Base-by-base conservation (phyloP, 2,797 vertebrate species). In the Mormyrops attenuatus region DNA sequence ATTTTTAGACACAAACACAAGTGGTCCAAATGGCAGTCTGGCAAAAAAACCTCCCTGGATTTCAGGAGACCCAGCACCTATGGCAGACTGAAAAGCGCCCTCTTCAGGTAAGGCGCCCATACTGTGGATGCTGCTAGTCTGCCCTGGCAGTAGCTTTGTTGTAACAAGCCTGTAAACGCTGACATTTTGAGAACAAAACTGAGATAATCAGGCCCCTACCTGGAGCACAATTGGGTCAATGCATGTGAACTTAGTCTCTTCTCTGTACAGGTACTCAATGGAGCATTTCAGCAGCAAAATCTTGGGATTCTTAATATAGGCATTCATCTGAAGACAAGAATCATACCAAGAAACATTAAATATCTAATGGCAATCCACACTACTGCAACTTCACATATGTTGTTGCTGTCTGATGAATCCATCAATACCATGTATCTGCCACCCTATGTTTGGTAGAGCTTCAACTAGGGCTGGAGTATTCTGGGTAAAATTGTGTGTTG, bases 141-240 rank as follows among this genome's bases (percentile, higher is more conserved):
- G 80, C 7, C 9, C 17, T 0, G 26, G 5, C 38, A 11, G 15
- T 13, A 84, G 30, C 26, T 55, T 41, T 53, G 88, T 57, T 41
- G 15, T 20, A 26, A 34, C 6, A 41, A 26, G 44, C 30, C 85
- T 55, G 52, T 20, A 38, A 26, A 22, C 1, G 52, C 15, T 44
- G 47, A 55, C 73, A 41, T 82, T 80, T 52, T 85, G 88, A 89
- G 52, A 30, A 50, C 26, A 57, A 53, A 77, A 26, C 47, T 53
- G 22, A 11, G 41, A 87, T 15, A 52, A 30, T 6, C 38, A 57
- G 41, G 53, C 30, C 77, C 96, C 95, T 89, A 99, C 99, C 97
- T 99, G 99, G 22, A 99, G 96, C 88, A 99, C 98, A 52, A 99
- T 99, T 88, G 99, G 99, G 88, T 99, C 98, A 85, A 99, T 99